These are phyloP conservation scores for Brachyhypopomus gauderio DNA, from an alignment of 2,113 vertebrate genomes.

Conservation along the genomic window DNA sequence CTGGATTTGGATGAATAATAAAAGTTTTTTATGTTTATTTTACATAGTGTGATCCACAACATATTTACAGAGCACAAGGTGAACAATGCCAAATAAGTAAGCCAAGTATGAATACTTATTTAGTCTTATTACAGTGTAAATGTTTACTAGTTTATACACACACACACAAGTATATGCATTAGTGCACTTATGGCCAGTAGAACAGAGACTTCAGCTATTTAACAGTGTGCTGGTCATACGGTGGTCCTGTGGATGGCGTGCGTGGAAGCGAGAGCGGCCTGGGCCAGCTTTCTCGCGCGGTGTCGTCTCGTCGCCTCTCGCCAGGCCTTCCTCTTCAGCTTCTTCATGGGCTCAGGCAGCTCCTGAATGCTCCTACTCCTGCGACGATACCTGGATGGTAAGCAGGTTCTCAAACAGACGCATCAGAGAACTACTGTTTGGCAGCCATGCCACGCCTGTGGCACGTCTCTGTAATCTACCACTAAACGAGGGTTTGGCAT, in stretches of 20 bases:
- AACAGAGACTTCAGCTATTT: background rate
- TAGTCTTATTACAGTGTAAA: background rate
- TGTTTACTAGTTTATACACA: background rate
- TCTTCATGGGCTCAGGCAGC: conserved; percentile 52
- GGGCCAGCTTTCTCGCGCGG: conserved; percentile 70
- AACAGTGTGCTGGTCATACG: background rate
- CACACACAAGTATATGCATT: background rate
- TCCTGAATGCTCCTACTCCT: conserved; percentile 54
- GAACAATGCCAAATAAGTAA: no score
- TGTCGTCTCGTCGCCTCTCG: conserved; percentile 67
- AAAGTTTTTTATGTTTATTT: no score
- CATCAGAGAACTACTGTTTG: background rate
- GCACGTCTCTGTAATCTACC: no score
- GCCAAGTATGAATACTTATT: background rate
- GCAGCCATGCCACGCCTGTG: no score
- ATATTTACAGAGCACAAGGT: no score
- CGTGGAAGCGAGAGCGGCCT: conserved; percentile 16
- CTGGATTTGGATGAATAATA: no score
- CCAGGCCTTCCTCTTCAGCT: conserved; percentile 47
- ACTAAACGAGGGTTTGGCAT: background rate
- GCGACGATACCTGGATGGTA: conserved; percentile 35
- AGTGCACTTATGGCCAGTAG: background rate
- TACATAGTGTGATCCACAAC: no score
- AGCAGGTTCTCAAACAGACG: conserved; percentile 8
- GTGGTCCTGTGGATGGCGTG: conserved; percentile 5